Evolutionary conservation across 2,888 invertebrate genomes (phyloP).

Genomic region (Crepidodera aurea): DNA sequence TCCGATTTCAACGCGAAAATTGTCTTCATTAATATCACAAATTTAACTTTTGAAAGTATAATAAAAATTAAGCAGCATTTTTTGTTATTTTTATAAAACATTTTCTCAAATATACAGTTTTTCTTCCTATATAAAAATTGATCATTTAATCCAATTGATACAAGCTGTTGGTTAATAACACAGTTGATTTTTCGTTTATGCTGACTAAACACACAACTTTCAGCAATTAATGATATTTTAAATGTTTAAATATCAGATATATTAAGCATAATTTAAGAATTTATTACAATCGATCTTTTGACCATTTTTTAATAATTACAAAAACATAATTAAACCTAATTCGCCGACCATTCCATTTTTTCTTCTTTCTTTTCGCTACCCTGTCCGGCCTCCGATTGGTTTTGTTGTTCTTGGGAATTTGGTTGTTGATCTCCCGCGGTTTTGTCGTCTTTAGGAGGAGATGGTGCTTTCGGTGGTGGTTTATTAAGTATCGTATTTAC

Average conservation of each 20-base stretch:
- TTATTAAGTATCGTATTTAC: slow-evolving; percentile 85
- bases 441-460: slow-evolving; percentile 65
- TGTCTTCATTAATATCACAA: neutral
- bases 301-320: slow-evolving; percentile 22
- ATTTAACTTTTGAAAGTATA: neutral
- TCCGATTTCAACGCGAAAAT: too few relatives aligned
- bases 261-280: slow-evolving; percentile 36
- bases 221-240: slow-evolving; percentile 4
- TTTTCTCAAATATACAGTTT: neutral
- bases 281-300: slow-evolving; percentile 20
- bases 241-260: slow-evolving; percentile 30
- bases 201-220: slow-evolving; percentile 4
- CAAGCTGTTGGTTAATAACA: neutral
- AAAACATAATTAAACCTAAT: slow-evolving; percentile 41
- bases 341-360: slow-evolving; percentile 45
- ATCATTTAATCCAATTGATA: too few relatives aligned
- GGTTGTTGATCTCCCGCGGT: slow-evolving; percentile 32
- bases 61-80: neutral
- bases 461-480: slow-evolving; percentile 84
- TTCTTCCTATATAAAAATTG: too few relatives aligned
- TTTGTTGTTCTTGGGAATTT: slow-evolving; percentile 22
- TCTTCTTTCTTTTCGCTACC: slow-evolving; percentile 37
- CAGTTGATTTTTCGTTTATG: neutral
- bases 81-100: neutral
- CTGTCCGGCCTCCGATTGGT: slow-evolving; percentile 27